Conservation (phyloP, 2,888 invertebrate species). For the Amiota mariae region DNA sequence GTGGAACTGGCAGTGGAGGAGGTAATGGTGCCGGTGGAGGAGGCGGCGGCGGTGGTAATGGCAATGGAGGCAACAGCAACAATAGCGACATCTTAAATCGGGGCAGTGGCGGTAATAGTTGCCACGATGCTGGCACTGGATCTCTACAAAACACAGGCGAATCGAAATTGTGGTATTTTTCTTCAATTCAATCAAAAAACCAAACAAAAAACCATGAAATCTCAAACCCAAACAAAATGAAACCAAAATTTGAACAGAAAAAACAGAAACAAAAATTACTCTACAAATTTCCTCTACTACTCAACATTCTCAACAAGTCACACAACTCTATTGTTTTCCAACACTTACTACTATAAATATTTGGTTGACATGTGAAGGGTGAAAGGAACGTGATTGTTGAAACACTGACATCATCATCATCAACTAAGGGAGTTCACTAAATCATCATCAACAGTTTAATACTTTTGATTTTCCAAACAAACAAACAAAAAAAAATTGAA, state of each 20-base stretch:
- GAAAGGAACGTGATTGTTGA: conserved; percentile 38
- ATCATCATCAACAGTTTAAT: too few relatives aligned
- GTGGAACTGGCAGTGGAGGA: conserved; percentile 48
- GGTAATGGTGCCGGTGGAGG: conserved; percentile 54
- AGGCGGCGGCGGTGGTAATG: conserved; percentile 70
- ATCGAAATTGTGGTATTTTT: conserved; percentile 73
- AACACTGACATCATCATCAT: not conserved
- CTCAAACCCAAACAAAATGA: not conserved
- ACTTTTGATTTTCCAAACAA: too few relatives aligned
- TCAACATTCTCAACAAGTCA: too few relatives aligned
- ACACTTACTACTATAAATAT: not conserved
- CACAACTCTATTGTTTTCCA: not conserved
- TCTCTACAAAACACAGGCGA: conserved; percentile 72
- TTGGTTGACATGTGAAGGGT: not conserved
- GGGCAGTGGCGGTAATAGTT: conserved; percentile 69
- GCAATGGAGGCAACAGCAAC: conserved; percentile 68
- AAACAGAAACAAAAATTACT: not conserved
- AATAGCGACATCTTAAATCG: conserved; percentile 69
- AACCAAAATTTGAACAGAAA: not conserved
- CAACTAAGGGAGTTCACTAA: not conserved
- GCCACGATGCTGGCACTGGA: conserved; percentile 70
- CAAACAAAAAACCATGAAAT: conserved; percentile 8
- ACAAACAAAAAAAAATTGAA: too few relatives aligned
- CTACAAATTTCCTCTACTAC: not conserved
- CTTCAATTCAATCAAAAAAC: conserved; percentile 69